Evolutionary conservation across 2,797 vertebrate species (phyloP).

Genomic region (Pitangus sulphuratus): DNA sequence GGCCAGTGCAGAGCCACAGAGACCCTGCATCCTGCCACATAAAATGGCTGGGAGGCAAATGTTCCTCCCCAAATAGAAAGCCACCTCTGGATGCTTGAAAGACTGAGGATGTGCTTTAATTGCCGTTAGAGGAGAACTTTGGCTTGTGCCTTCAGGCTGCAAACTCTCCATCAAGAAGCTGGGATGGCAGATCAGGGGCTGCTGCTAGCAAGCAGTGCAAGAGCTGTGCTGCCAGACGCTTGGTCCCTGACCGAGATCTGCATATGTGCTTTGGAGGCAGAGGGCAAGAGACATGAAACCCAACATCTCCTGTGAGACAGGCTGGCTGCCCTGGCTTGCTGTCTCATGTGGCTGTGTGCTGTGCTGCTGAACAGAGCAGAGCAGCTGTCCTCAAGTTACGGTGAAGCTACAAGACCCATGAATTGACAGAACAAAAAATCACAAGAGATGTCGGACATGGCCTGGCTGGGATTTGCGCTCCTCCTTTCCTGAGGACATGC

Average conservation of each 20-base stretch:
- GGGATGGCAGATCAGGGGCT: not conserved
- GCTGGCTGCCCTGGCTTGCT: not conserved
- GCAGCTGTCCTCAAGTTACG: not conserved
- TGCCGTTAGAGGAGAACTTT: constrained; percentile 9
- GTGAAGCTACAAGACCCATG: not conserved
- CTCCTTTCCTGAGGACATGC: not conserved
- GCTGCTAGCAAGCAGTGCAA: not conserved
- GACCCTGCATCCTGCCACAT: not conserved
- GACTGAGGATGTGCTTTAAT: not conserved
- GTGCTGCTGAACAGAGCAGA: not conserved
- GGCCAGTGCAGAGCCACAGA: not conserved
- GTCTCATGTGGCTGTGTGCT: not conserved
- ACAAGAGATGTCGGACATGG: accelerated
- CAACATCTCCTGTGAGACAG: not conserved
- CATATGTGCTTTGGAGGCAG: not conserved
- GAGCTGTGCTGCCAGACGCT: not conserved
- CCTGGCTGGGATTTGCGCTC: not conserved
- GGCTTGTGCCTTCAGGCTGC: constrained; percentile 28
- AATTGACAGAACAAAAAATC: not conserved
- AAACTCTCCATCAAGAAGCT: not conserved
- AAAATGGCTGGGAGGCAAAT: not conserved
- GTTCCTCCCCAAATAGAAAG: not conserved
- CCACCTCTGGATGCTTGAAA: constrained; percentile 14
- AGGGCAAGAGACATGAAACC: not conserved
- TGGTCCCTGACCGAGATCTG: not conserved